These are phyloP conservation scores for Plumapathes pennacea DNA, from an alignment of 92 coral and sea anemone genomes.

Conservation along the genomic window DNA sequence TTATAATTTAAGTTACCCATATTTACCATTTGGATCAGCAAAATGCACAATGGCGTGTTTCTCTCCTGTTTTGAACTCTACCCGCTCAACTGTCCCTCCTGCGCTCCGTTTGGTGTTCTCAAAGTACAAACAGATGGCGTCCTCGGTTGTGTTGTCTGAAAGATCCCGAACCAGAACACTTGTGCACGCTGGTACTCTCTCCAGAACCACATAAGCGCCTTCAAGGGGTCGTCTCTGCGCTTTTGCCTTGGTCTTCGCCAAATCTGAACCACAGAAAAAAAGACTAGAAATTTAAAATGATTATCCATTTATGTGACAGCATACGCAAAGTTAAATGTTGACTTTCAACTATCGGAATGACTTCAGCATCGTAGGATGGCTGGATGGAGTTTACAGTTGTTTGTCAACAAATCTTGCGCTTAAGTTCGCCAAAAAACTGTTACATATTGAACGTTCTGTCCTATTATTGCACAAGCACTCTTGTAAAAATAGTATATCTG, in stretches of 20 bases:
- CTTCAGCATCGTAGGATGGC: no score
- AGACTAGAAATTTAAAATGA: neutral
- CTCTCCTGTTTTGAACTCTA: constrained; percentile 29
- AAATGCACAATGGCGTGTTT: constrained; percentile 65
- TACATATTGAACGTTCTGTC: no score
- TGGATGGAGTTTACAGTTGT: no score
- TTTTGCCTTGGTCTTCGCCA: constrained; percentile 47
- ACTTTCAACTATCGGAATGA: no score
- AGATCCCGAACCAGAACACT: constrained; percentile 70
- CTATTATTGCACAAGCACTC: no score
- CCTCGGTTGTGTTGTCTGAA: constrained; percentile 55
- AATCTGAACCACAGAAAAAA: constrained; percentile 35
- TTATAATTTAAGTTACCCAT: neutral
- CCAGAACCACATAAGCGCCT: constrained; percentile 32
- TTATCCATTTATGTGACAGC: constrained; percentile 3
- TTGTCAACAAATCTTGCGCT: no score
- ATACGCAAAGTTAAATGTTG: no score
- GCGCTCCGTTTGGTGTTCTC: constrained; percentile 48
- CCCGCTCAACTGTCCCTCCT: constrained; percentile 58
- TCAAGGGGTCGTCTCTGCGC: constrained; percentile 48
- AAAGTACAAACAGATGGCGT: constrained; percentile 62
- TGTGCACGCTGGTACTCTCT: constrained; percentile 42
- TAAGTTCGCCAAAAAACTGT: no score
- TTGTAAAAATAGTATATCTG: no score
- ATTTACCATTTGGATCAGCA: constrained; percentile 55